A percentile compares a stretch with the other conserved stretches of the same genome.
phyloP scores from a whole-genome alignment of 1,140 invertebrate genomes.

The Arion vulgaris region DNA sequence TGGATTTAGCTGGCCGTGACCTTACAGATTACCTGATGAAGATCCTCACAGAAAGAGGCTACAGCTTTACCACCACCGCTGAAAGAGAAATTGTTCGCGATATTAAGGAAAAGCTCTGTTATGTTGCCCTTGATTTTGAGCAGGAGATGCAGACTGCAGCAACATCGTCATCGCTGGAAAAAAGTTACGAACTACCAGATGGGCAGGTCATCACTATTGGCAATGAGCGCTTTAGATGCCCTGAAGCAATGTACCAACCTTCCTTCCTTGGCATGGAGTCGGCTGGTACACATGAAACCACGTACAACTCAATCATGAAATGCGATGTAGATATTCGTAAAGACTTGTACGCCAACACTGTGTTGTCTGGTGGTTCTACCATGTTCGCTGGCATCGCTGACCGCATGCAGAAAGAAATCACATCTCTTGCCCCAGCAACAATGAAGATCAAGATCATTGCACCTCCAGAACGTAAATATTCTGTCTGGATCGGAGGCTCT shows the following conservation, averaged over 20 bases:
- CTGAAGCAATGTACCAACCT: conserved; percentile 82
- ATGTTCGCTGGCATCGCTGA: conserved; percentile 93
- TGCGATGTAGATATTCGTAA: conserved; percentile 84
- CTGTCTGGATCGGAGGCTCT: conserved; percentile 70
- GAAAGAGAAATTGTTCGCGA: conserved; percentile 71
- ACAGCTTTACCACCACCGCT: conserved; percentile 78
- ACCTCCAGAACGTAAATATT: conserved; percentile 71
- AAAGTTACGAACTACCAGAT: conserved; percentile 74
- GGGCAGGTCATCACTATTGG: conserved; percentile 76
- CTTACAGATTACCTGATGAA: conserved; percentile 80
- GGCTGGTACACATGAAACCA: conserved; percentile 53
- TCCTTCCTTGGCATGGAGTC: conserved; percentile 68
- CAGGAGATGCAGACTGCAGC: conserved; percentile 95
- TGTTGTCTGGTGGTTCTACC: conserved; percentile 76
- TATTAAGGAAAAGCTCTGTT: conserved; percentile 24
- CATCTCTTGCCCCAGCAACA: conserved; percentile 41
- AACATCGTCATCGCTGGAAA: conserved; percentile 63
- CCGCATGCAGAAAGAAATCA: conserved; percentile 82
- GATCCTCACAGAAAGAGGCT: conserved; percentile 80
- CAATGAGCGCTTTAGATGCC: conserved; percentile 78
- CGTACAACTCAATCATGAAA: conserved; percentile 48
- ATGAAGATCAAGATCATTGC: conserved; percentile 66
- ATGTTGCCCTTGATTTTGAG: conserved; percentile 82
- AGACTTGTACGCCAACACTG: conserved; percentile 88
- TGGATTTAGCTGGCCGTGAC: conserved; percentile 19